These are phyloP conservation scores for Sinotaia quadrata DNA, from an alignment of 2,888 invertebrate species.

Conservation along the genomic window DNA sequence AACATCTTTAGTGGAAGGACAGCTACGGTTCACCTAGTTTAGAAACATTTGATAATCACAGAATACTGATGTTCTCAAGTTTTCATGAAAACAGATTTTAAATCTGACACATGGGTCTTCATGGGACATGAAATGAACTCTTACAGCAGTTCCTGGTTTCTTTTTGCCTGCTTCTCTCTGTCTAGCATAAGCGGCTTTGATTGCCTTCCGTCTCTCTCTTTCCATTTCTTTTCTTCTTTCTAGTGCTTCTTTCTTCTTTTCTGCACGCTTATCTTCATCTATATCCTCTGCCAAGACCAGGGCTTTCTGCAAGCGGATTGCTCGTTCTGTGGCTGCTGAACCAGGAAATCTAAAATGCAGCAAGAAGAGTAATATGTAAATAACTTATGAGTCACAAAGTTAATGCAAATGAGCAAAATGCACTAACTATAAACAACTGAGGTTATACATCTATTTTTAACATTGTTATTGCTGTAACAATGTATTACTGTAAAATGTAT, in stretches of 20 bases:
- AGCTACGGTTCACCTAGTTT: too few relatives aligned
- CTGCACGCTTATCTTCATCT: constrained; percentile 48
- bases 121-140: neutral
- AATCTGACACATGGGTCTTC: neutral
- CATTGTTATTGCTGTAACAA: too few relatives aligned
- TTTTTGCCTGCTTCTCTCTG: constrained; percentile 61
- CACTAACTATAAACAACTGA: too few relatives aligned
- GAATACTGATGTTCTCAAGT: too few relatives aligned
- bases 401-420: too few relatives aligned
- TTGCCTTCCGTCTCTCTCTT: constrained; percentile 65
- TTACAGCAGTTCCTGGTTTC: constrained; percentile 33
- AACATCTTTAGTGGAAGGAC: too few relatives aligned
- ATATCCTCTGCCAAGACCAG: constrained; percentile 60
- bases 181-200: constrained; percentile 64
- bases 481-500: too few relatives aligned
- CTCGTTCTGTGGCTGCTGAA: constrained; percentile 62
- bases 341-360: constrained; percentile 51
- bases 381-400: too few relatives aligned
- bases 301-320: constrained; percentile 45
- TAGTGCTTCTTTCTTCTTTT: constrained; percentile 40
- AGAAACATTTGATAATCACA: too few relatives aligned
- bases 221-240: constrained; percentile 67
- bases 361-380: constrained; percentile 7
- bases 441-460: too few relatives aligned
- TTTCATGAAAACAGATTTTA: neutral